Base-by-base conservation (phyloP, 2,888 invertebrate species). In the Philereme transversata region DNA sequence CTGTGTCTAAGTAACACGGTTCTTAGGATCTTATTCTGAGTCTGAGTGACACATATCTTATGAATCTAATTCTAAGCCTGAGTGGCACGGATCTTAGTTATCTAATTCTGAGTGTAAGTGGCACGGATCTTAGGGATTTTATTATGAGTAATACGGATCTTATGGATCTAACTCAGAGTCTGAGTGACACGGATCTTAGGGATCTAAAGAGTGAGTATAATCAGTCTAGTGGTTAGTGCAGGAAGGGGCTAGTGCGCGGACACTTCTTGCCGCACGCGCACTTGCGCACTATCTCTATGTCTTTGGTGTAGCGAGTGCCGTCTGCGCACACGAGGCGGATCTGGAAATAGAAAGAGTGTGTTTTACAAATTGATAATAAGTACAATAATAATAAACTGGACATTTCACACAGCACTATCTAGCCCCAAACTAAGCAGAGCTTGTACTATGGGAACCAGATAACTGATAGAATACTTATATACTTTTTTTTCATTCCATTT, bases 251-350 rank as follows among this genome's bases (percentile, higher is more conserved):
- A 52, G 62, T 77, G 43, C 85, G 70, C 5, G 78, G 63, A 66
- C 97, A 98, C 93, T 97, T 97, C 92, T 97, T 97, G 76, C 96
- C 96, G 94, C 99, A 99, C 72, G 97, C 97, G 92, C 99, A 99
- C 88, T 98, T 98, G 84, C 98, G 96, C 83, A 99, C 97, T 86
- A 99, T 97, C 82, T 99, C 98, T 81, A 99, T 96, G 83, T 98
- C 97, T 94, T 98, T 98, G 88, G 97, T 97, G 94, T 97, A 98
- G 67, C 97, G 96, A 60, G 97, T 96, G 69, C 98, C 98, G 84
- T 98, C 97, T 70, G 96, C 94, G 93, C 99, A 99, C 76, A 98
- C 95, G 75, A 99, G 94, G 74, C 98, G 96, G 70, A 97, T 95
- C 96, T 96, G 89, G 4, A 88, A 79, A 33, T 6, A 22, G 9